phyloP scores from a whole-genome alignment of 2,113 vertebrate genomes.

The Scomber japonicus region DNA sequence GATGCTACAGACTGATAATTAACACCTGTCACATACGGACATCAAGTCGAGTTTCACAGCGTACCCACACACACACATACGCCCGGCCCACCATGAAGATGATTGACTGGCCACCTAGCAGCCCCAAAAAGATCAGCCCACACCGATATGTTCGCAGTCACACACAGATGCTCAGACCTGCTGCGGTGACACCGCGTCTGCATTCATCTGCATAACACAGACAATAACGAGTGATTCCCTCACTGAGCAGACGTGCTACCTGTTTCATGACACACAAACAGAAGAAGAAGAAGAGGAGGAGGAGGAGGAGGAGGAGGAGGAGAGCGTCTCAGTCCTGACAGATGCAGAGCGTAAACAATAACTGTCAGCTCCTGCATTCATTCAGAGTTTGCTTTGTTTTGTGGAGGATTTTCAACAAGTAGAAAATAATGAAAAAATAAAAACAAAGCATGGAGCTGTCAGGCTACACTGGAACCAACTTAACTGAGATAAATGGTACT shows the following conservation, averaged over 20 bases:
- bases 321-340: conserved; percentile 29
- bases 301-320: conserved; percentile 41
- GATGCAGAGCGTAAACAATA: conserved; percentile 29
- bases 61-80: conserved; percentile 22
- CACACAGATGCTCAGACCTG: conserved; percentile 59
- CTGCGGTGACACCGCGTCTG: conserved; percentile 12
- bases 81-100: not conserved
- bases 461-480: not conserved
- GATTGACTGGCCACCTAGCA: conserved; percentile 51
- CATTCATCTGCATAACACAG: conserved; percentile 60
- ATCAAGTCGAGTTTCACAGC: conserved; percentile 29
- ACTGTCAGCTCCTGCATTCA: conserved; percentile 16
- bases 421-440: not conserved
- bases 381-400: conserved; percentile 6
- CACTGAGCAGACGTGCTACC: conserved; percentile 33
- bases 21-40: conserved; percentile 66
- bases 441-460: not conserved
- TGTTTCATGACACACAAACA: conserved; percentile 28
- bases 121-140: conserved; percentile 43
- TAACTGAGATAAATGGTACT: not conserved
- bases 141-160: conserved; percentile 48
- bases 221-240: conserved; percentile 42
- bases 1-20: conserved; percentile 61
- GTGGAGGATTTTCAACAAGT: not conserved
- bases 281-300: conserved; percentile 12